Percentiles rank a stretch among this genome's conserved stretches.
Evolutionary conservation across 2,888 invertebrate species (phyloP).

Genomic region (Colostygia pectinataria): DNA sequence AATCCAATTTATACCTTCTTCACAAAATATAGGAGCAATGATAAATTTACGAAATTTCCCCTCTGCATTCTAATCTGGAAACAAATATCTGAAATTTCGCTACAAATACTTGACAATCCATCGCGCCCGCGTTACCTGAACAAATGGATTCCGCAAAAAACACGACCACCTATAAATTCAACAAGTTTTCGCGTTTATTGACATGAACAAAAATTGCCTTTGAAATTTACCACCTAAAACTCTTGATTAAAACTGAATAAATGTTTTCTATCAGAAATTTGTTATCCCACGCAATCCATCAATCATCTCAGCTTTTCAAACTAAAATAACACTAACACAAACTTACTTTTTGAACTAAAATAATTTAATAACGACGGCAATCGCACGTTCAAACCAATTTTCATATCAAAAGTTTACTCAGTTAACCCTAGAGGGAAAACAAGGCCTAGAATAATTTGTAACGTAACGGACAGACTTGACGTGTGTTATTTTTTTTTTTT

Average conservation of each 20-base stretch:
- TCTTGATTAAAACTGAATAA: background rate
- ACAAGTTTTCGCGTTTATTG: background rate
- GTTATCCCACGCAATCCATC: background rate
- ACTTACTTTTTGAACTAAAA: no score
- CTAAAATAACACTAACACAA: no score
- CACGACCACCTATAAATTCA: background rate
- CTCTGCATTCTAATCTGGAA: conserved; percentile 3
- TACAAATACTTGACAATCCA: conserved; percentile 8
- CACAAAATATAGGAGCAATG: no score
- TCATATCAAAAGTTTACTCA: no score
- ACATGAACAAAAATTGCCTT: background rate
- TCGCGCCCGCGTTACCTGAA: background rate
- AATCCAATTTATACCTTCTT: background rate
- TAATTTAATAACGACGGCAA: no score
- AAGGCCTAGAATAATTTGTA: no score
- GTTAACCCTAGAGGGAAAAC: no score
- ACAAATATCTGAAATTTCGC: conserved; percentile 4
- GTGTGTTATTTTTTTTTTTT: no score
- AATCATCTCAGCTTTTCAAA: background rate
- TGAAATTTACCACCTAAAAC: background rate
- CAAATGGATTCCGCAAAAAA: conserved; percentile 1
- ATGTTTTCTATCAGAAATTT: background rate
- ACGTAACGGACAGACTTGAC: no score
- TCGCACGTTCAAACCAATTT: no score
- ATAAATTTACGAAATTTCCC: background rate